Conservation (phyloP, 2,888 invertebrate genomes). For the Cephus pygmeus region DNA sequence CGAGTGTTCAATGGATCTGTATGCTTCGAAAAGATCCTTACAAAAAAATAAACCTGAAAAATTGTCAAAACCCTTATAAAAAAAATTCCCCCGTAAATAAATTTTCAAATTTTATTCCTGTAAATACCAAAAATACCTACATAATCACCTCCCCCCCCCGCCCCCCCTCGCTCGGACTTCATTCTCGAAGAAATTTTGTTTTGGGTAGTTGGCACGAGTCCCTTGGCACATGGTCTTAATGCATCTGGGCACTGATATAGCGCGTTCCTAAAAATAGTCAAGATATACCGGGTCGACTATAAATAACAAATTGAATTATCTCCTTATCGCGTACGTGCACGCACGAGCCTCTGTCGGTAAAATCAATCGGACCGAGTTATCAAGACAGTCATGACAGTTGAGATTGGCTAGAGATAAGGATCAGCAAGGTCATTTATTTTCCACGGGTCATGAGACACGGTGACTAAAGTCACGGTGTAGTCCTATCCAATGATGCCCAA, state of each 20-base stretch:
- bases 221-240: neutral
- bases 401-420: neutral
- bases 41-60: neutral
- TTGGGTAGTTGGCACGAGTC: neutral
- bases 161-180: neutral
- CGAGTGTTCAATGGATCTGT: neutral
- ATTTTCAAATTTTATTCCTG: neutral
- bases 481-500: neutral
- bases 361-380: neutral
- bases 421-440: neutral
- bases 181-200: neutral
- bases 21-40: neutral
- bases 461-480: neutral
- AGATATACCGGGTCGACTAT: constrained; percentile 29
- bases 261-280: constrained; percentile 35
- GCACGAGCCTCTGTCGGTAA: neutral
- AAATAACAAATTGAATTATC: constrained; percentile 35
- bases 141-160: too few species aligned
- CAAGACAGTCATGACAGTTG: neutral
- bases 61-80: neutral
- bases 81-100: neutral
- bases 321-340: constrained; percentile 24
- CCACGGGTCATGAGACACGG: neutral
- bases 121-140: too few species aligned
- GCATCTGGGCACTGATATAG: constrained; percentile 29